A percentile compares a stretch with the other conserved stretches of the same genome.
phyloP scores from a whole-genome alignment of 2,113 vertebrate genomes.

The human (Homo sapiens) region GRCh38 chr2:152344501-152345000 shows the following conservation, averaged over 20 bases:
- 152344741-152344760: conserved; percentile 65
- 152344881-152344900: conserved; percentile 77
- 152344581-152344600: neutral
- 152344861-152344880: conserved; percentile 79
- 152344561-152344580: neutral
- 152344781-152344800: conserved; percentile 74
- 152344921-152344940: conserved; percentile 71
- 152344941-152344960: conserved; percentile 73
- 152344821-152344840: conserved; percentile 77
- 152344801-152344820: conserved; percentile 77
- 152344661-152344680: conserved; percentile 2
- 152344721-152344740: conserved; percentile 70
- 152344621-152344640: neutral
- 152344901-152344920: conserved; percentile 76
- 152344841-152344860: conserved; percentile 78
- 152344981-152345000: conserved; percentile 51
- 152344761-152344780: conserved; percentile 77
- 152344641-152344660: conserved; percentile 23
- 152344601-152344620: conserved; percentile 33
- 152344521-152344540: neutral
- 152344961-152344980: conserved; percentile 43
- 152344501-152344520: neutral
- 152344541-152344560: neutral
- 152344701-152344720: conserved; percentile 56
- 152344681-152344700: conserved; percentile 32